These are phyloP conservation scores for Dromaius novaehollandiae DNA, from an alignment of 2,113 vertebrate species.

Conservation along the genomic window DNA sequence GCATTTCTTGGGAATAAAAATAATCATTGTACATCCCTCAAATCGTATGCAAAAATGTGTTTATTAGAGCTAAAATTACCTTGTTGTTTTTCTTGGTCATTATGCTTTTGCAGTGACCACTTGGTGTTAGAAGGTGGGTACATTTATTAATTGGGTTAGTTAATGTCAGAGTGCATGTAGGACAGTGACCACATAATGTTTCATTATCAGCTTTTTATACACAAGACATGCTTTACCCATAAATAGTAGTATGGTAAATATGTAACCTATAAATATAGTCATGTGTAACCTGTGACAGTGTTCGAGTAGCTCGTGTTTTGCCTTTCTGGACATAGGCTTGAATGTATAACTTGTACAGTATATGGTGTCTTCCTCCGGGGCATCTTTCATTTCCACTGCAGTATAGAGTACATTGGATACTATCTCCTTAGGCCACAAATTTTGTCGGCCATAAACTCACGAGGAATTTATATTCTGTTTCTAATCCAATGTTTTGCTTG, in stretches of 20 bases:
- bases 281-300: neutral
- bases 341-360: neutral
- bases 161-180: neutral
- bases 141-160: neutral
- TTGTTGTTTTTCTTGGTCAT: neutral
- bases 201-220: neutral
- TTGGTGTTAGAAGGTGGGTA: neutral
- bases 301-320: neutral
- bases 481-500: neutral
- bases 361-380: neutral
- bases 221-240: neutral
- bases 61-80: neutral
- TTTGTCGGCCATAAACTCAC: neutral
- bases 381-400: neutral
- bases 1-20: neutral
- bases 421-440: neutral
- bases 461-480: neutral
- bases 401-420: neutral
- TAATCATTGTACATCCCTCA: neutral
- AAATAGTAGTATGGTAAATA: neutral
- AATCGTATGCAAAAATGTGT: neutral
- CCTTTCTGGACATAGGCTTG: neutral
- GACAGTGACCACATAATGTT: neutral
- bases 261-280: neutral
- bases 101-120: neutral